phyloP scores from a whole-genome alignment of 2,888 invertebrate genomes.

The Sinelater perroti region DNA sequence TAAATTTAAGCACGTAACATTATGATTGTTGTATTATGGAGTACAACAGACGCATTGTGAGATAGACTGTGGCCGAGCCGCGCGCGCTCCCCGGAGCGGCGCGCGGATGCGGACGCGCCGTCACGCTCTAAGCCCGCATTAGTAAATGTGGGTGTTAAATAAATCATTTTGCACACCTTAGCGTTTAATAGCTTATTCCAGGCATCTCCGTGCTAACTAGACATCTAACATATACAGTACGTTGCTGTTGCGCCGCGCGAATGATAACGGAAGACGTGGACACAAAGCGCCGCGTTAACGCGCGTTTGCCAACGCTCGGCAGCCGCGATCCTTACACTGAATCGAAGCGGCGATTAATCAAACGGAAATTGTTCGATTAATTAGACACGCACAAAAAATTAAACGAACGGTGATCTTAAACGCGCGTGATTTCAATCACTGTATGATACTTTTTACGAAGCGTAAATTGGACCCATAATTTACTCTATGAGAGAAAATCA shows the following conservation, averaged over 20 bases:
- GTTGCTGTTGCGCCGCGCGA: background rate
- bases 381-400: no score
- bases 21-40: conserved; percentile 54
- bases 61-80: conserved; percentile 44
- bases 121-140: conserved; percentile 50
- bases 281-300: no score
- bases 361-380: no score
- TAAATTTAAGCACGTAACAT: conserved; percentile 56
- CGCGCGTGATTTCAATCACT: no score
- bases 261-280: conserved; percentile 1
- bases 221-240: conserved; percentile 30
- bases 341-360: no score
- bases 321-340: no score
- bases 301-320: no score
- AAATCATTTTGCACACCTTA: conserved; percentile 54
- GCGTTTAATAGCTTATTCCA: conserved; percentile 53
- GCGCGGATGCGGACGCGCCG: conserved; percentile 33
- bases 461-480: no score
- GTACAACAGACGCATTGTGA: conserved; percentile 41
- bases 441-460: no score
- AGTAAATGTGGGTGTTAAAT: conserved; percentile 55
- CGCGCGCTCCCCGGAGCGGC: conserved; percentile 20
- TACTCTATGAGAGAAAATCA: no score
- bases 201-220: conserved; percentile 49
- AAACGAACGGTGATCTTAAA: no score